phyloP scores from a whole-genome alignment of 1,140 invertebrate genomes.

The Panulirus ornatus region DNA sequence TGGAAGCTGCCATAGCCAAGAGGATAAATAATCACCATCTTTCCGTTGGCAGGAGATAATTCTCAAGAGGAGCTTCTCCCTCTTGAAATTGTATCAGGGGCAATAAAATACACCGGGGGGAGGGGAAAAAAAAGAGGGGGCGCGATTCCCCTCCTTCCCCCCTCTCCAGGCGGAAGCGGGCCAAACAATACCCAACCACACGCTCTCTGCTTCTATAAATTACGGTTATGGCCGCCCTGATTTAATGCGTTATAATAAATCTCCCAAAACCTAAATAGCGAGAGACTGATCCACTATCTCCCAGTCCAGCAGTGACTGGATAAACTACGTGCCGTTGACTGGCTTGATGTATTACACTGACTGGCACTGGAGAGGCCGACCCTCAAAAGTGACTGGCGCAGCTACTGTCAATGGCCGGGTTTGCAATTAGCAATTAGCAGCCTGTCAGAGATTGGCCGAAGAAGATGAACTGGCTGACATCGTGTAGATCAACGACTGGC shows the following conservation, averaged over 20 bases:
- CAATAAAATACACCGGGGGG: constrained; percentile 19
- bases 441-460: no score
- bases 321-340: neutral
- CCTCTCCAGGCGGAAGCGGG: neutral
- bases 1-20: neutral
- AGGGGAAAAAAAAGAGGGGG: neutral
- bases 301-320: neutral
- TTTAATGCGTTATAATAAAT: constrained; percentile 7
- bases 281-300: constrained; percentile 16
- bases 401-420: no score
- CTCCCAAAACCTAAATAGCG: constrained; percentile 16
- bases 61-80: neutral
- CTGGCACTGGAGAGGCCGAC: no score
- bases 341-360: no score
- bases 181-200: constrained; percentile 3
- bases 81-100: constrained; percentile 1
- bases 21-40: neutral
- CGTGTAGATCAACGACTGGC: no score
- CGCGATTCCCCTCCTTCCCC: no score
- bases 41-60: neutral
- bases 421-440: no score
- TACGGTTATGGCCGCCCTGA: constrained; percentile 4
- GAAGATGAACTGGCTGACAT: no score
- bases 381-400: no score
- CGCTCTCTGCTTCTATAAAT: neutral